Evolutionary conservation across 2,113 vertebrate species (phyloP).

Genomic region (Gambusia affinis): DNA sequence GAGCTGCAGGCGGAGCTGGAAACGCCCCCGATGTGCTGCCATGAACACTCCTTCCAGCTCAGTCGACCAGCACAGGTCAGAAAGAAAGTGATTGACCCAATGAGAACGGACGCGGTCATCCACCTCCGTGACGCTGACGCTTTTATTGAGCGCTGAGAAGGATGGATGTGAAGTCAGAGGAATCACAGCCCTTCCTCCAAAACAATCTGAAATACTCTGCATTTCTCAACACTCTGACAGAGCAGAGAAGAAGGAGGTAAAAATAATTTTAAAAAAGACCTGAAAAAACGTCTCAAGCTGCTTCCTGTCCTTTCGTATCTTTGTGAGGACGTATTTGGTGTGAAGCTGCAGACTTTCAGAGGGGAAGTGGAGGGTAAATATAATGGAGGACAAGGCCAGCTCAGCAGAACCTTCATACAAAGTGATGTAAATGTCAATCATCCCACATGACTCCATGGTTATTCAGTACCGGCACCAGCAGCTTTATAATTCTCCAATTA

Average conservation of each 20-base stretch:
- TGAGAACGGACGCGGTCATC: too few relatives aligned
- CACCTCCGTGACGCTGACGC: too few relatives aligned
- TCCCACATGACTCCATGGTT: conserved; percentile 1
- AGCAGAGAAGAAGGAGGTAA: too few relatives aligned
- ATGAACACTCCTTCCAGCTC: too few relatives aligned
- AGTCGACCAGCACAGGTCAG: too few relatives aligned
- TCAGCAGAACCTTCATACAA: conserved; percentile 21
- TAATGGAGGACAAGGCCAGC: conserved; percentile 2
- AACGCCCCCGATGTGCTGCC: too few relatives aligned
- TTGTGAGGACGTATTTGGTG: conserved; percentile 10
- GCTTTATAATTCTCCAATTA: neutral
- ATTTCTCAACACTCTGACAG: too few relatives aligned
- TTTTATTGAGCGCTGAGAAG: too few relatives aligned
- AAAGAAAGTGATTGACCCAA: too few relatives aligned
- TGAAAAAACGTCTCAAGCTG: neutral
- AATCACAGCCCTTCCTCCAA: too few relatives aligned
- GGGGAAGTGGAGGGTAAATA: neutral
- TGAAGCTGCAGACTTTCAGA: conserved; percentile 9
- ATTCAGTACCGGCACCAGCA: neutral
- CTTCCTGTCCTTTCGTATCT: neutral
- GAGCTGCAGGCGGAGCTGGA: neutral
- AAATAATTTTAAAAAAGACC: neutral
- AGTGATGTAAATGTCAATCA: conserved; percentile 23
- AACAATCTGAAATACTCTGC: too few relatives aligned
- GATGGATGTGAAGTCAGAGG: too few relatives aligned